Evolutionary conservation across 2,113 vertebrate genomes (phyloP).

Genomic region (Scolopax mira): DNA sequence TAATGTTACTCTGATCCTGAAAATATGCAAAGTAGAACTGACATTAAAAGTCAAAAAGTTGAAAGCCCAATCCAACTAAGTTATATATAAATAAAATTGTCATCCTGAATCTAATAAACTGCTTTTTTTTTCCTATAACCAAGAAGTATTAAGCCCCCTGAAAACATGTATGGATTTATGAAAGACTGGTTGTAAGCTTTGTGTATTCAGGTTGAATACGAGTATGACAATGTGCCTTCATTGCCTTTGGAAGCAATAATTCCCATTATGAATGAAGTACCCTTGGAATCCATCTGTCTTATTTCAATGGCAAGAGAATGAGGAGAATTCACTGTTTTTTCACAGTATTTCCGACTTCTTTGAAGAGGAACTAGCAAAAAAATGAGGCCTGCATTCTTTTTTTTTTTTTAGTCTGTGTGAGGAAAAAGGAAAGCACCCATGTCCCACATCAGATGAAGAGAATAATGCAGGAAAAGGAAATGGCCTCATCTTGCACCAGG

Average conservation of each 20-base stretch:
- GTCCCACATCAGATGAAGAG: not conserved
- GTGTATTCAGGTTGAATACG: not conserved
- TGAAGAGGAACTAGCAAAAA: not conserved
- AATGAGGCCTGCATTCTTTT: not conserved
- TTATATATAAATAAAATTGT: not conserved
- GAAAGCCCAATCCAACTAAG: not conserved
- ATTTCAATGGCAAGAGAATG: not conserved
- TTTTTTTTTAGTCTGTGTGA: not conserved
- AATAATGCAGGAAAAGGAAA: not conserved
- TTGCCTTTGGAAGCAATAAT: not conserved
- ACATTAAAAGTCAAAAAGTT: not conserved
- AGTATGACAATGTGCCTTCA: not conserved
- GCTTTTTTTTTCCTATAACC: not conserved
- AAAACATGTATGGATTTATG: not conserved
- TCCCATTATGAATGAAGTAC: fast-evolving
- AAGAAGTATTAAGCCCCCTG: not conserved
- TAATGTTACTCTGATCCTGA: not conserved
- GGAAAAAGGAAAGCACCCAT: not conserved
- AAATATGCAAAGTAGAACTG: not conserved
- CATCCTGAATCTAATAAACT: not conserved
- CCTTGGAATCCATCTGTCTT: not conserved
- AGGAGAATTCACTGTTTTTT: not conserved
- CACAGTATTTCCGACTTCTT: not conserved
- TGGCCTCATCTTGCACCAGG: too few relatives aligned
- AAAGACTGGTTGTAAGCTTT: not conserved